Base-by-base conservation (phyloP, 2,797 vertebrate genomes). In the Clarias fuscus region DNA sequence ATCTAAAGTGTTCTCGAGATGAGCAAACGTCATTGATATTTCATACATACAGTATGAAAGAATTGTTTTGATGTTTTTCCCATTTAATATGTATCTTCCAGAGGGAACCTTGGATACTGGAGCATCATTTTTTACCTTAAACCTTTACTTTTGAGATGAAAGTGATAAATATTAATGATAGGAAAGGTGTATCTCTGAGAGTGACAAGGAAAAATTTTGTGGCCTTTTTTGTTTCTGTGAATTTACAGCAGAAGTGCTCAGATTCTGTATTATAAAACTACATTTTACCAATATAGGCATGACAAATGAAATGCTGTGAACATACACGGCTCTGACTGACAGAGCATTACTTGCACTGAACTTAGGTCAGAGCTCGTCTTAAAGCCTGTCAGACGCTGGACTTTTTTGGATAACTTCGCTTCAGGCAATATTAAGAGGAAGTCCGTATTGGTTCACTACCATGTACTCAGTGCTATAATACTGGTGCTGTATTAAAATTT, bases 231-330 rank as follows among this genome's bases (percentile, higher is more conserved):
- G 48, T 33, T 78, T 15, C 70, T 22, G 30, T 33, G 5, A 80
- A 2, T 62, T 53, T 48, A 33, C 33, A 33, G 33, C 17, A 62
- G 13, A 37, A 80, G 43, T 80, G 59, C 77, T 40, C 30, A 22
- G 17, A 30, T 59, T 11, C 17, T 11, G 15, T 30, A 33, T 59
- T 33, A 62, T 80, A 13, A 80, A 43, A 64, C 20, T 17, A 1
- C 27, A 59, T 40, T 62, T 80, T n/a, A 43, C 15, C 59, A 37
- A 24, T 79, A 14, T 27, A 48, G 43, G 22, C 61, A 81, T 65
- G 78, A 80, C 37, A 81, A 81, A 65, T 65, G 61, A 65, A 48
- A 65, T 30, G 40, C 17, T 43, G 37, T 67, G 24, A 65, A 27
- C 15, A 64, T 7, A 65, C 24, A 64, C 7, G 13, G 14, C 37